Conservation (phyloP, 2,888 invertebrate species). For the Thereva unica region DNA sequence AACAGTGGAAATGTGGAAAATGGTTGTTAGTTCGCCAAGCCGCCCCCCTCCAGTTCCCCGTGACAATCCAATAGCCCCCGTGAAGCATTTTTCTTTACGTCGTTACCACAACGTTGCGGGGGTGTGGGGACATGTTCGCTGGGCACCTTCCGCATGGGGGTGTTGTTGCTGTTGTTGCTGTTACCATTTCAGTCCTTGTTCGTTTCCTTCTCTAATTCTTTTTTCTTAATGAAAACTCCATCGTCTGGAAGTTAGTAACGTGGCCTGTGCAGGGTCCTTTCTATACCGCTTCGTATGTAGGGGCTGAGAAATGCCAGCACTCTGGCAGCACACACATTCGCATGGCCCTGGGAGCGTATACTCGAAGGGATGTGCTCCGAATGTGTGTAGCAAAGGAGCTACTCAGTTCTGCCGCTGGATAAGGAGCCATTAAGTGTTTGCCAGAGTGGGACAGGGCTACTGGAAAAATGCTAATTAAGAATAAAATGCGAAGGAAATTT, state of each 20-base stretch:
- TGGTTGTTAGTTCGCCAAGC: constrained; percentile 22
- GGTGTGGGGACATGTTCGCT: not conserved
- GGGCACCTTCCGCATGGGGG: not conserved
- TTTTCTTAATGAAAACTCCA: constrained; percentile 42
- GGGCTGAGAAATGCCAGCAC: constrained; percentile 19
- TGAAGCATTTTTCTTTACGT: constrained; percentile 23
- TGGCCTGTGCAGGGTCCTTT: constrained; percentile 29
- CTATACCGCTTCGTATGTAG: constrained; percentile 31
- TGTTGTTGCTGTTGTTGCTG: constrained; percentile 7
- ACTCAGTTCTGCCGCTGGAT: constrained; percentile 29
- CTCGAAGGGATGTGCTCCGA: constrained; percentile 7
- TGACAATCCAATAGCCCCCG: constrained; percentile 24
- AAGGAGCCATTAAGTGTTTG: constrained; percentile 42
- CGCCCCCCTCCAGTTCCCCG: constrained; percentile 23
- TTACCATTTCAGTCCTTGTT: constrained; percentile 28
- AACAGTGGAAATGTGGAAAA: constrained; percentile 31
- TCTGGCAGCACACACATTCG: constrained; percentile 23
- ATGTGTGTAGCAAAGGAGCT: constrained; percentile 22
- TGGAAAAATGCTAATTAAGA: constrained; percentile 43
- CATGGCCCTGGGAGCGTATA: constrained; percentile 9
- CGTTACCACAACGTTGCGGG: not conserved
- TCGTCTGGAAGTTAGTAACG: constrained; percentile 42
- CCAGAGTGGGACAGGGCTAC: constrained; percentile 35
- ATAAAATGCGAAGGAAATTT: constrained; percentile 40
- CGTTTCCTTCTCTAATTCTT: constrained; percentile 36